These are phyloP conservation scores for Steinernema khuongi DNA, from an alignment of 1,140 invertebrate species.

Conservation along the genomic window DNA sequence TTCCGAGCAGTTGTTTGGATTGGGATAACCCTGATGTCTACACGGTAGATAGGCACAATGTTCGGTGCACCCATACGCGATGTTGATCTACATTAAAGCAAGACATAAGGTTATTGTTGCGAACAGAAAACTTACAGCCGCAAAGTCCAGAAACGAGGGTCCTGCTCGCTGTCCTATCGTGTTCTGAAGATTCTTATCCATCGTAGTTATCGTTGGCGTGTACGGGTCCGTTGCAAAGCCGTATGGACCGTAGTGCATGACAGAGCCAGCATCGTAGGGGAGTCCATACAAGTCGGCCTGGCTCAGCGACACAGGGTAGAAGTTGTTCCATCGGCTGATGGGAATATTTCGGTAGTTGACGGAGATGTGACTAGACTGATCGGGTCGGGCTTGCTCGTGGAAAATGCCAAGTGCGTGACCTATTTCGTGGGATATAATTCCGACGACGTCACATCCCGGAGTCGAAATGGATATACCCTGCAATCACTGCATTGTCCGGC, in stretches of 20 bases:
- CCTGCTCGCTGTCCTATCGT: slow-evolving; percentile 54
- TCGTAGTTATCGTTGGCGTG: slow-evolving; percentile 51
- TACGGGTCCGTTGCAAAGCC: slow-evolving; percentile 54
- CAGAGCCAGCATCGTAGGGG: slow-evolving; percentile 55
- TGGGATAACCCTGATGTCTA: slow-evolving; percentile 46
- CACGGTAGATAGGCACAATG: slow-evolving; percentile 43
- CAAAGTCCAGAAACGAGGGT: slow-evolving; percentile 53
- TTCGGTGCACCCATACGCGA: slow-evolving; percentile 49
- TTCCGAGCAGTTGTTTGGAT: slow-evolving; percentile 51
- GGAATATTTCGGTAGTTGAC: slow-evolving; percentile 51
- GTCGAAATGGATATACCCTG: slow-evolving; percentile 56
- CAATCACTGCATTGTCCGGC: too few relatives aligned
- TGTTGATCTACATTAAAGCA: slow-evolving; percentile 47
- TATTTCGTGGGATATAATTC: slow-evolving; percentile 57
- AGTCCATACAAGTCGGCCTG: slow-evolving; percentile 47
- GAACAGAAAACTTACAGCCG: slow-evolving; percentile 40
- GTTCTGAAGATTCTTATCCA: slow-evolving; percentile 45
- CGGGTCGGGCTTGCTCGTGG: slow-evolving; percentile 55
- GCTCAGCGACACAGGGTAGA: slow-evolving; percentile 45
- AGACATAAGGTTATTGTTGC: neutral
- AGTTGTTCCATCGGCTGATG: slow-evolving; percentile 56
- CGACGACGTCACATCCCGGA: slow-evolving; percentile 52
- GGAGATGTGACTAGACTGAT: slow-evolving; percentile 44
- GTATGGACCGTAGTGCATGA: slow-evolving; percentile 56
- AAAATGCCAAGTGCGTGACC: slow-evolving; percentile 56